Base-by-base conservation (phyloP, 1,140 invertebrate species). In the Dolichoris vasculosae region DNA sequence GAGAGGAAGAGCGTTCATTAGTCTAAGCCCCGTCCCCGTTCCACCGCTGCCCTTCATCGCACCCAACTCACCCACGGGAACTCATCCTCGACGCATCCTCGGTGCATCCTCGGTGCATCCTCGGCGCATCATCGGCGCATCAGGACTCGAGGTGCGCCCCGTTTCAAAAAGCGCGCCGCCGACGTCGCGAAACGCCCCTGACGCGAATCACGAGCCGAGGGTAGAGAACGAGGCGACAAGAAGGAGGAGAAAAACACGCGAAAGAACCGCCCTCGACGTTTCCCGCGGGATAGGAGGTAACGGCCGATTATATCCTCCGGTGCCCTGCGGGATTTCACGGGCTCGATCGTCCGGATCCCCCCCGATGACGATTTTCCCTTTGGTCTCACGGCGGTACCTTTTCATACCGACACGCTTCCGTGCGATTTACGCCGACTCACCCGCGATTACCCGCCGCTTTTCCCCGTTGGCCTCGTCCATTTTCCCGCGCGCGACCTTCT, bases 331-430 rank as follows among this genome's bases (percentile, higher is more conserved):
- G 69, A 73, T 43, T 43, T 73, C 69, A 73, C 69, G 69, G 38
- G 38, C 69, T 43, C 69, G 69, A 43, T 43, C 69, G 38, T 15
- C 23, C n/a, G 38, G 69, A 43, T n/a, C 69, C 38, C 46, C n/a
- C 20, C 38, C 38, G 75, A 17, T 43, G 75, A 77, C 75, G 75
- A 77, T 51, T 77, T 77, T 77, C 75, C 75, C 75, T 51, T 55
- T 77, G 75, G 38, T 40, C 38, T 38, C 38, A 23, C 2, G 75
- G 38, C 69, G 69, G 69, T 23, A 38, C 11, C 69, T 73, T 73
- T 73, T 73, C 38, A 73, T 73, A 73, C 43, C 23, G 69, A 73
- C 69, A 73, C 69, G 69, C 69, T 73, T 73, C 69, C 69, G 69
- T 73, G 69, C 69, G 69, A 73, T 73, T 73, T 43, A 23, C 69